phyloP scores from a whole-genome alignment of 2,888 invertebrate genomes.

The Chrysodeixis includens region DNA sequence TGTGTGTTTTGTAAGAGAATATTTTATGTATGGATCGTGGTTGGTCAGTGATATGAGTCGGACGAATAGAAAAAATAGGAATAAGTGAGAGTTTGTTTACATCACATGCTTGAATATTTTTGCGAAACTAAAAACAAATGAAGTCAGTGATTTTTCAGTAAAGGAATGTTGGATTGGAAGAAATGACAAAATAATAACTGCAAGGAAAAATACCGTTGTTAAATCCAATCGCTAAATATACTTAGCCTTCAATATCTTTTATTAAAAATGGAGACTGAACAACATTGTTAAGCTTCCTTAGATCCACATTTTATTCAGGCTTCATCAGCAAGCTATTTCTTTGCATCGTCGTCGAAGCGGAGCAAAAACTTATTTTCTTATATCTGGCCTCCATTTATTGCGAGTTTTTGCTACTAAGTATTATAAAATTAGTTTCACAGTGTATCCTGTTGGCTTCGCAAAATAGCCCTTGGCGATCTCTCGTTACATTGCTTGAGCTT shows the following conservation, averaged over 20 bases:
- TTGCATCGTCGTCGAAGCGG: not conserved
- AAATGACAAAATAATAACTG: no score
- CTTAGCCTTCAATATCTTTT: not conserved
- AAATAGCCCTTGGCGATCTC: conserved; percentile 48
- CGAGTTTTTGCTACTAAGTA: conserved; percentile 19
- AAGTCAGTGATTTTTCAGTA: no score
- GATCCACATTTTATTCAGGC: conserved; percentile 6
- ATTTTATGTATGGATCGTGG: conserved; percentile 45
- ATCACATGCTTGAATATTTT: conserved; percentile 3
- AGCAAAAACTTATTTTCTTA: conserved; percentile 12
- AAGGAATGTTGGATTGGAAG: no score
- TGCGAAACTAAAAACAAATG: no score
- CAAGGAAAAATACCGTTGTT: no score
- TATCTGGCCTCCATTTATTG: conserved; percentile 3
- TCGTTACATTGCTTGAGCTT: conserved; percentile 49
- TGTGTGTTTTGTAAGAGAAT: conserved; percentile 54
- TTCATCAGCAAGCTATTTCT: not conserved
- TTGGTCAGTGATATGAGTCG: conserved; percentile 32
- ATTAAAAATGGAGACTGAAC: not conserved
- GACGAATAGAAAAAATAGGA: conserved; percentile 18
- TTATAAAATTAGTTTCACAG: conserved; percentile 48
- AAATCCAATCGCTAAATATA: no score
- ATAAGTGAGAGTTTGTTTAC: conserved; percentile 32
- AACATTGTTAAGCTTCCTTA: conserved; percentile 1
- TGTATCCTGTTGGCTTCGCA: conserved; percentile 27